Evolutionary conservation across 2,113 vertebrate species (phyloP), one percentile per base, ranked within the genome.

Genomic region (Chaenocephalus aceratus): DNA sequence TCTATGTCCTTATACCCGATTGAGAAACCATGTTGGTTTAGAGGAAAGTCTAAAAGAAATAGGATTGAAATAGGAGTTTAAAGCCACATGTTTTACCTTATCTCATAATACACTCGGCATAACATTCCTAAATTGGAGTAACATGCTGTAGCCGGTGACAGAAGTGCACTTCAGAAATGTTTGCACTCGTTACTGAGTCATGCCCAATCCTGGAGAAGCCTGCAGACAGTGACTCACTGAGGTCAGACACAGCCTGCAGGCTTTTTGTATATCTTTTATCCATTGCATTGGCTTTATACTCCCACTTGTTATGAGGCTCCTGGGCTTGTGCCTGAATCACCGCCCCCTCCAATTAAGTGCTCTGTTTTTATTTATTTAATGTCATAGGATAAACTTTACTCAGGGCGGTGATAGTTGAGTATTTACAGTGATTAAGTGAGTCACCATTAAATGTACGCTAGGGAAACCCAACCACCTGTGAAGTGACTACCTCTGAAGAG

Each of bases 221-320:
- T 3, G 77, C 60, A 88, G 90, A 90, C 86, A 23, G 82, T 93
- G 90, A 91, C 92, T 93, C 90, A 92, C 77, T 8, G 52, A 68
- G 82, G 90, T 91, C 88, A 90, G 86, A 89, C 82, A 0, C 80
- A 84, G 88, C 90, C 86, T 84, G 77, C 79, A 79, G 89, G 63
- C 75, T 14, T 77, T 79, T 73, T 57, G 15, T 74, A 34, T 73
- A 66, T 80, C 45, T 82, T 77, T 83, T 80, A 68, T 68, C 4
- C 0, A 77, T 75, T 83, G 63, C 61, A 68, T 74, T 51, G 11
- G 15, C 73, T 60, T 76, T 41, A 21, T 72, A 69, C 83, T 62
- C 89, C 86, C 69, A 89, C 85, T 71, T 64, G 72, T 77, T 79
- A 63, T 46, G 73, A 75, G 16, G 49, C 49, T 52, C 41, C 13